Evolutionary conservation across 2,113 vertebrate species (phyloP).

Genomic region (Sander lucioperca): DNA sequence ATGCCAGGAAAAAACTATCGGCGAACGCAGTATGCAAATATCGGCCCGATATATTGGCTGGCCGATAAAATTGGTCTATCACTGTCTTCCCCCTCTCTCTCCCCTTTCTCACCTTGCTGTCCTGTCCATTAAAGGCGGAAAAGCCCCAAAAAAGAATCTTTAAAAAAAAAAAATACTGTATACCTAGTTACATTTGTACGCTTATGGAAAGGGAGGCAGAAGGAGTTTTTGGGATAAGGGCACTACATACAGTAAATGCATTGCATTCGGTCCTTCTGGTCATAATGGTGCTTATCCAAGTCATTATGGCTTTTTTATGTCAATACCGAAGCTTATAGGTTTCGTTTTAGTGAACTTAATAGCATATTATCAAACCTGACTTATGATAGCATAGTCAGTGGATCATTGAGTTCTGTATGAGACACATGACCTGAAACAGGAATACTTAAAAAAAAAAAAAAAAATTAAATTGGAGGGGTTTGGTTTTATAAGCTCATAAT

Average conservation of each 20-base stretch:
- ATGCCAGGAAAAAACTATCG: too few species aligned
- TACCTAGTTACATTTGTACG: background rate
- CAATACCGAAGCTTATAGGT: constrained; percentile 21
- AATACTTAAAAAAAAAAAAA: background rate
- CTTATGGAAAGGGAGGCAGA: background rate
- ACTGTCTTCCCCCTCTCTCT: too few species aligned
- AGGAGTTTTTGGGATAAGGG: background rate
- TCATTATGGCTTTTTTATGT: constrained; percentile 9
- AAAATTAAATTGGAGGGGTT: background rate
- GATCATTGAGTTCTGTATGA: constrained; percentile 8
- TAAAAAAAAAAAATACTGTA: too few species aligned
- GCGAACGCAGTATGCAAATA: too few species aligned
- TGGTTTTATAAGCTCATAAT: background rate
- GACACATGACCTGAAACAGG: constrained; percentile 29
- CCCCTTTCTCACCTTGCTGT: too few species aligned
- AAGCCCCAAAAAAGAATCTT: too few species aligned
- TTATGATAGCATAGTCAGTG: constrained; percentile 15
- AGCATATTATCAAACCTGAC: constrained; percentile 25
- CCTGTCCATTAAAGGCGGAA: too few species aligned
- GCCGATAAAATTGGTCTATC: too few species aligned
- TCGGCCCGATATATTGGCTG: too few species aligned
- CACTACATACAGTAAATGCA: background rate
- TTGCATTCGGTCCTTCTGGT: background rate
- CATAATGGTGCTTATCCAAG: background rate
- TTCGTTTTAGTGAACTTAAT: constrained; percentile 17